Base-by-base conservation (phyloP, 2,797 vertebrate species). In the Lophotriccus pileatus region DNA sequence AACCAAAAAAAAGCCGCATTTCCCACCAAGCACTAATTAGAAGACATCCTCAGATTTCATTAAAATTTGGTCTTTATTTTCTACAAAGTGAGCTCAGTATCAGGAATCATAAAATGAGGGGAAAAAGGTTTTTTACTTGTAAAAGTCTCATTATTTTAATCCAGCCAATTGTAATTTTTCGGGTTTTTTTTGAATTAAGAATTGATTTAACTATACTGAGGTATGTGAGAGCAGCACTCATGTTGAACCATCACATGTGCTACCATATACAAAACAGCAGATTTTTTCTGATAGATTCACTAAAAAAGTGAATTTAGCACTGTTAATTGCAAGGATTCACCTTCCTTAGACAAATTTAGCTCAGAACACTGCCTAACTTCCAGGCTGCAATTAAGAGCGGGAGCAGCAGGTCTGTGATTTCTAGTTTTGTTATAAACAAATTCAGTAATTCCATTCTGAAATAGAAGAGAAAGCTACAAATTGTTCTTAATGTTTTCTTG, bases 271-370 rank as follows among this genome's bases (percentile, higher is more conserved):
- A 67, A 89, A 87, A 7, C 19, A 69, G 49, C 27, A 80, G 50
- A 77, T 89, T 83, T 32, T 12, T 60, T 66, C 44, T 60, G 2
- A 17, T 43, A 79, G 32, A 43, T 47, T 53, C 60, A 47, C 70
- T 49, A 3, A 41, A 53, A 62, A n/a, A 47, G 12, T 53, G 12
- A 85, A 80, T 75, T 92, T 56, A 64, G 8, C 18, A 49, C n/a
- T 62, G 39, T 19, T 91, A 85, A 88, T 87, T 90, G 46, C 36
- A 87, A 91, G 25, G n/a, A 94, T 70, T 90, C 76, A 81, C 87
- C 73, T 94, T 94, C 62, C 55, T 82, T 28, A 50, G 60, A 78
- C 41, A 85, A 77, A 83, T 28, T 41, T 58, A 46, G 7, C 76
- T 80, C 6, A 0, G 69, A 95, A 78, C 9, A 18, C 14, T 68